These are phyloP conservation scores for Leptocoma aspasia DNA, from an alignment of 2,113 vertebrate genomes.

Conservation along the genomic window DNA sequence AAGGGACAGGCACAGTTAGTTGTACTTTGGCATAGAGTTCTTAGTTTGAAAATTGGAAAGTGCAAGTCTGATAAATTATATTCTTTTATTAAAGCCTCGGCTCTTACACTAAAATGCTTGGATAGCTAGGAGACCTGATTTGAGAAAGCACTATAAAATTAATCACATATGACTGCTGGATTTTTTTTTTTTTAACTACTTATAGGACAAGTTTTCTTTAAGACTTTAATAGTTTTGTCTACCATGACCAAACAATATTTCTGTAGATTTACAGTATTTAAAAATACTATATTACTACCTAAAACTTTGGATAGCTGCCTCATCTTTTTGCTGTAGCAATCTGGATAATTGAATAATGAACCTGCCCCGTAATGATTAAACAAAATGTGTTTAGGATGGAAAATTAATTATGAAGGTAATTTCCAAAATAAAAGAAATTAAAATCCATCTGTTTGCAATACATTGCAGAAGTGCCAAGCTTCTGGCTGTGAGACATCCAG, in stretches of 20 bases:
- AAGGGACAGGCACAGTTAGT: background rate
- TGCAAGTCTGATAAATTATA: background rate
- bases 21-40: background rate
- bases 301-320: background rate
- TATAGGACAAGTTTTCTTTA: background rate
- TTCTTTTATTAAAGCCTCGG: background rate
- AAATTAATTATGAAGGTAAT: background rate
- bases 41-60: background rate
- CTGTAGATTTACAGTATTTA: background rate
- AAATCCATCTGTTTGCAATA: background rate
- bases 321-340: background rate
- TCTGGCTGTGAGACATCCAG: background rate
- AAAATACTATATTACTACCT: background rate
- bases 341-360: background rate
- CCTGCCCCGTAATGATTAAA: background rate
- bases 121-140: background rate
- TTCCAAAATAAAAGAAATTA: background rate
- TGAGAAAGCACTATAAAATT: background rate
- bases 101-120: background rate
- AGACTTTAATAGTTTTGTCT: background rate
- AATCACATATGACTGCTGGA: background rate
- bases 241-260: background rate
- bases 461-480: accelerated
- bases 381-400: background rate
- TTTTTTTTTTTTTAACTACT: background rate